phyloP scores from a whole-genome alignment of 2,797 vertebrate species.

The Vespertilio murinus region DNA sequence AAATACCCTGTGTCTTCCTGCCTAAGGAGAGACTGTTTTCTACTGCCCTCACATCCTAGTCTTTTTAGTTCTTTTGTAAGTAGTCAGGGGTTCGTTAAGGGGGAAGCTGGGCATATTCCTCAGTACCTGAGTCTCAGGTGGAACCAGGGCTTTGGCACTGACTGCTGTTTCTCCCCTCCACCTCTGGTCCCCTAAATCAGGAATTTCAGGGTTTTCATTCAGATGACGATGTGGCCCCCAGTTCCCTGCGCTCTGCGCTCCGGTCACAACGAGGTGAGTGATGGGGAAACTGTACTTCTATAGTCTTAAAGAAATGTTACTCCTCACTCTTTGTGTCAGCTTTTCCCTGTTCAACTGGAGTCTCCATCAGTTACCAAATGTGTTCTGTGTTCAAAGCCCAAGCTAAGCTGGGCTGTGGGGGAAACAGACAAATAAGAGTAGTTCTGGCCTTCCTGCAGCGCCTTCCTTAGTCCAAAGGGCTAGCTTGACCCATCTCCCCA shows the following conservation, averaged over 20 bases:
- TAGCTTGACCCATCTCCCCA: slow-evolving; percentile 67
- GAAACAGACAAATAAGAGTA: slow-evolving; percentile 55
- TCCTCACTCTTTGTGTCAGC: slow-evolving; percentile 14
- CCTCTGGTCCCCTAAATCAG: slow-evolving; percentile 83
- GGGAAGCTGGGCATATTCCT: slow-evolving; percentile 44
- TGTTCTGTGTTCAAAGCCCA: slow-evolving; percentile 59
- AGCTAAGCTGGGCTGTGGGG: slow-evolving; percentile 57
- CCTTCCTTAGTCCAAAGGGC: slow-evolving; percentile 4
- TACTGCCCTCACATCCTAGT: neutral
- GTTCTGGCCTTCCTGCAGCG: neutral
- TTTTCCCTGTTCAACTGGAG: slow-evolving; percentile 29
- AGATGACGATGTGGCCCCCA: slow-evolving; percentile 86
- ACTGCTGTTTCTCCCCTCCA: slow-evolving; percentile 72
- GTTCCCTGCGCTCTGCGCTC: slow-evolving; percentile 84
- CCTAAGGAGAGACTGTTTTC: neutral
- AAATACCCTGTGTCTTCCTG: neutral
- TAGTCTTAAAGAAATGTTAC: slow-evolving; percentile 46
- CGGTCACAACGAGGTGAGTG: slow-evolving; percentile 84
- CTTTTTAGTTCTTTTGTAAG: neutral
- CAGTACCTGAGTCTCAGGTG: slow-evolving; percentile 12
- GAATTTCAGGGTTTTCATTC: slow-evolving; percentile 92
- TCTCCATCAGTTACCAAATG: slow-evolving; percentile 5
- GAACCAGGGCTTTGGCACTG: slow-evolving; percentile 73
- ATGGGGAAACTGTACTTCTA: slow-evolving; percentile 65
- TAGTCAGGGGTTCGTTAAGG: neutral